Conservation (phyloP, 2,888 invertebrate genomes). For the Pecten maximus region DNA sequence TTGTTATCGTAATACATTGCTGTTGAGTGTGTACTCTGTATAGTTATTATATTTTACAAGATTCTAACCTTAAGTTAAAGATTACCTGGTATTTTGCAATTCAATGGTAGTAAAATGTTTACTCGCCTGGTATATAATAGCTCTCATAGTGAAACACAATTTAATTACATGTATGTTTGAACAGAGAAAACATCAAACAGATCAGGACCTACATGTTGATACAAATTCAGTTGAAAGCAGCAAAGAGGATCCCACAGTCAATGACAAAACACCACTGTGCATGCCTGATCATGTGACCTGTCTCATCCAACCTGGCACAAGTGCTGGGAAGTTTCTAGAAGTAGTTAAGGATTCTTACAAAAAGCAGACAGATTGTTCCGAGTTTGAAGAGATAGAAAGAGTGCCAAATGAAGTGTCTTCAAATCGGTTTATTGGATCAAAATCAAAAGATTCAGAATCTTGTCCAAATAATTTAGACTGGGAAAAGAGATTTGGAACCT, state of each 20-base stretch:
- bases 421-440: not conserved
- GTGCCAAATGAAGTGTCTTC: not conserved
- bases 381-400: not conserved
- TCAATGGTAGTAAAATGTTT: too few species aligned
- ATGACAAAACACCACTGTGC: conserved; percentile 44
- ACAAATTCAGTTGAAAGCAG: not conserved
- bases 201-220: not conserved
- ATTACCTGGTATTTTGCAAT: too few species aligned
- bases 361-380: not conserved
- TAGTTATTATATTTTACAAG: too few species aligned
- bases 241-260: not conserved
- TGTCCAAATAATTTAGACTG: not conserved
- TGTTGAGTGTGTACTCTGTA: too few species aligned
- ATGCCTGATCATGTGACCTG: conserved; percentile 75
- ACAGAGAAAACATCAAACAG: not conserved
- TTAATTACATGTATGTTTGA: not conserved
- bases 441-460: not conserved
- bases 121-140: too few species aligned
- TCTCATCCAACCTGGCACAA: conserved; percentile 71
- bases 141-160: too few species aligned
- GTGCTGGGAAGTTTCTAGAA: conserved; percentile 69
- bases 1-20: too few species aligned
- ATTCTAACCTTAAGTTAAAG: too few species aligned
- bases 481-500: not conserved
- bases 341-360: conserved; percentile 52